phyloP scores from a whole-genome alignment of 2,797 vertebrate genomes.

The Taenioides sp. region DNA sequence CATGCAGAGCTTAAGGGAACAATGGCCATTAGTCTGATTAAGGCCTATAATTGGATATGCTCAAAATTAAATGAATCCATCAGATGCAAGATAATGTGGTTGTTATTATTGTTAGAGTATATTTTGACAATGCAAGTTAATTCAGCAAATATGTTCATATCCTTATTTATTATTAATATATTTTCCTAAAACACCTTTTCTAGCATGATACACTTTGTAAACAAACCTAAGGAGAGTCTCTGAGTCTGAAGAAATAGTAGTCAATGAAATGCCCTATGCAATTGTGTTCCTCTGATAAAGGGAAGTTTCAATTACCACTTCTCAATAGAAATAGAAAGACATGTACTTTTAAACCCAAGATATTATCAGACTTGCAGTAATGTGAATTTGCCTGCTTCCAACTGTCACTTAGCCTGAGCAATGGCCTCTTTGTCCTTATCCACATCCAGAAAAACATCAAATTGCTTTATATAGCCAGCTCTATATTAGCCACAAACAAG shows the following conservation, averaged over 20 bases:
- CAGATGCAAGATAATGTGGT: not conserved
- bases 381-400: conserved; percentile 3
- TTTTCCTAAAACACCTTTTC: not conserved
- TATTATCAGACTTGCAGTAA: not conserved
- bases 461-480: conserved; percentile 40
- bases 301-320: conserved; percentile 5
- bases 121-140: no score
- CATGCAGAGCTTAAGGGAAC: not conserved
- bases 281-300: not conserved
- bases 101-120: not conserved
- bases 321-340: conserved; percentile 1
- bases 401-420: not conserved
- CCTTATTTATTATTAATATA: not conserved
- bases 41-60: not conserved
- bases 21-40: conserved; percentile 2
- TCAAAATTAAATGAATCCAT: not conserved
- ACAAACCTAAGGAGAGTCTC: not conserved
- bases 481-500: conserved; percentile 50
- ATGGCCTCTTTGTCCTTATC: not conserved
- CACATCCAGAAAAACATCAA: conserved; percentile 27
- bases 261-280: not conserved
- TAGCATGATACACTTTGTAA: not conserved
- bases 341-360: not conserved
- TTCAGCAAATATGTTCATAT: not conserved
- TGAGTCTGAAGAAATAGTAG: not conserved